Percentiles rank a stretch among this genome's conserved stretches.
Evolutionary conservation across 2,113 vertebrate species (phyloP).

Genomic region (Pedetes capensis): DNA sequence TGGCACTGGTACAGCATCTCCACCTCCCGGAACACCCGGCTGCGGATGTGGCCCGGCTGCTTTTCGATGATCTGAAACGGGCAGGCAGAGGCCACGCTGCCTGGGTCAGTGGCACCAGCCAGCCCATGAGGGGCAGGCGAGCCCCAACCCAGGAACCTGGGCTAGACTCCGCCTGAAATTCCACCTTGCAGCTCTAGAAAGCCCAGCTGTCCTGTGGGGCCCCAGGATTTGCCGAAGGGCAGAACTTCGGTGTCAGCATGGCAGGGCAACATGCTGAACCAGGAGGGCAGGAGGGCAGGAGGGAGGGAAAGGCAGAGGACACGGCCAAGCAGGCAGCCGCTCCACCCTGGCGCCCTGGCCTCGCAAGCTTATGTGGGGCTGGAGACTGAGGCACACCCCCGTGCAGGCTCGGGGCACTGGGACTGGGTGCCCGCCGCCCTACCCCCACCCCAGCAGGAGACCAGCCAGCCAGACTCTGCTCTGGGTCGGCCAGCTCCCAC

Average conservation of each 20-base stretch:
- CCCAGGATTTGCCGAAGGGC: neutral
- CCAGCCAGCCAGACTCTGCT: neutral
- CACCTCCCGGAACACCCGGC: constrained; percentile 96
- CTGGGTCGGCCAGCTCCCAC: neutral
- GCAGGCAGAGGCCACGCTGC: neutral
- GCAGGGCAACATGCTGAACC: neutral
- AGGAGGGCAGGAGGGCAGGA: neutral
- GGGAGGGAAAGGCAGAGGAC: neutral
- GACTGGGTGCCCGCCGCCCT: fast-evolving
- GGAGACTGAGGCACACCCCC: neutral
- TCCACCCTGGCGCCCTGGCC: neutral
- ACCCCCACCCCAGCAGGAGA: neutral
- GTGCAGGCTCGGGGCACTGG: neutral
- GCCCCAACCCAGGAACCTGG: neutral
- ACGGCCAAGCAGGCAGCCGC: neutral
- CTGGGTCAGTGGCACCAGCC: neutral
- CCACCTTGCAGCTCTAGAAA: neutral
- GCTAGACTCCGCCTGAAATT: neutral
- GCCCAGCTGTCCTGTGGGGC: neutral
- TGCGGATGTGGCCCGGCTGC: constrained; percentile 94
- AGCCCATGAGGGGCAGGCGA: fast-evolving
- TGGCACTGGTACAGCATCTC: constrained; percentile 99
- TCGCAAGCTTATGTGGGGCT: neutral
- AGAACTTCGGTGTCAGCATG: neutral
- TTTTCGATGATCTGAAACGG: constrained; percentile 95